These are phyloP conservation scores for Battus philenor DNA, from an alignment of 1,140 invertebrate species.

Conservation along the genomic window DNA sequence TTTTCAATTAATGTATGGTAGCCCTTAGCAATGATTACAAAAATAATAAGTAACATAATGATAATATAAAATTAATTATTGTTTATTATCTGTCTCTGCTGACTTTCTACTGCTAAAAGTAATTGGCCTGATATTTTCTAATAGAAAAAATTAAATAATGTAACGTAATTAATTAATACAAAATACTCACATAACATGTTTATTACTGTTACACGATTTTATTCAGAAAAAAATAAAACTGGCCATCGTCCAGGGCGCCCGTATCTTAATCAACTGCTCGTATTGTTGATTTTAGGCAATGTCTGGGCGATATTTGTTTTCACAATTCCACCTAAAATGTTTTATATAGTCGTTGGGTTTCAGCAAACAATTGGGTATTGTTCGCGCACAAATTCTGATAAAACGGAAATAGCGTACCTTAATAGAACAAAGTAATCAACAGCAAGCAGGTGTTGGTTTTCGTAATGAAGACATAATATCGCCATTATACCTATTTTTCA, in stretches of 20 bases:
- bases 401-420: constrained; percentile 17
- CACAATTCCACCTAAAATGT: constrained; percentile 21
- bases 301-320: constrained; percentile 18
- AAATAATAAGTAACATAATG: too few species aligned
- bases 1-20: too few species aligned
- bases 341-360: constrained; percentile 29
- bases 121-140: too few species aligned
- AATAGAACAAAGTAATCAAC: constrained; percentile 13
- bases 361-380: constrained; percentile 31
- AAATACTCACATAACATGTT: constrained; percentile 8
- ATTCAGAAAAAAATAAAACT: constrained; percentile 13
- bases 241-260: constrained; percentile 3
- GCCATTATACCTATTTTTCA: too few species aligned
- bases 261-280: constrained; percentile 8
- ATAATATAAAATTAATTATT: too few species aligned
- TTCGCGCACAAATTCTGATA: constrained; percentile 26
- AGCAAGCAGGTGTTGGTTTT: constrained; percentile 14
- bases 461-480: constrained; percentile 11
- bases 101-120: too few species aligned
- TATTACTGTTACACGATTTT: constrained; percentile 5
- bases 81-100: too few species aligned
- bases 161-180: too few species aligned
- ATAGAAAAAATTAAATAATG: too few species aligned
- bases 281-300: constrained; percentile 8
- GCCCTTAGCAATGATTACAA: too few species aligned